These are phyloP conservation scores for Hermetia illucens DNA, from an alignment of 1,140 invertebrate genomes.

Conservation along the genomic window DNA sequence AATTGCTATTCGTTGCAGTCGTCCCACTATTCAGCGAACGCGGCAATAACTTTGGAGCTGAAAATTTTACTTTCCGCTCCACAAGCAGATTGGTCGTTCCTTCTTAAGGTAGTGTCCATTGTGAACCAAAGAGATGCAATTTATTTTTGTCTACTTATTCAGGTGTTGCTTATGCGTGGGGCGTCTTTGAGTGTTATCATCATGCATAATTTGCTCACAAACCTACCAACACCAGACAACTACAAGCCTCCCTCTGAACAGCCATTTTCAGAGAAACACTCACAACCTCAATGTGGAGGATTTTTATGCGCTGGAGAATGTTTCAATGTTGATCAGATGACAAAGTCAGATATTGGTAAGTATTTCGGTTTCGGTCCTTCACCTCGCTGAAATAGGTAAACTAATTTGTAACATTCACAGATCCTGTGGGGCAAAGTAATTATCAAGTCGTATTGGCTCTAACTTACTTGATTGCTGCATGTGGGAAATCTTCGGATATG, in stretches of 20 bases:
- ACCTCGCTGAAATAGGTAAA: slow-evolving; percentile 16
- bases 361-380: background rate
- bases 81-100: slow-evolving; percentile 54
- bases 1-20: too few relatives aligned
- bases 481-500: slow-evolving; percentile 44
- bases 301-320: slow-evolving; percentile 46
- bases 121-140: background rate
- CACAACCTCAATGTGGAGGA: slow-evolving; percentile 36
- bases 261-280: slow-evolving; percentile 18
- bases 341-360: slow-evolving; percentile 17
- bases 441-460: slow-evolving; percentile 38
- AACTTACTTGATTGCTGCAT: slow-evolving; percentile 38
- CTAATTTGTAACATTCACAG: slow-evolving; percentile 9
- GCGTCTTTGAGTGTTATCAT: slow-evolving; percentile 35
- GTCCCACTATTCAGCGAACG: too few relatives aligned
- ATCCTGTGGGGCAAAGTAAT: slow-evolving; percentile 29
- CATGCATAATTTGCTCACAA: slow-evolving; percentile 27
- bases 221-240: slow-evolving; percentile 25
- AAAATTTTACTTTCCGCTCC: slow-evolving; percentile 57
- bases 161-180: slow-evolving; percentile 47
- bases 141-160: slow-evolving; percentile 2
- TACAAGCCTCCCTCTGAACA: slow-evolving; percentile 25
- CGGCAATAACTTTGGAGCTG: slow-evolving; percentile 48
- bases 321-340: slow-evolving; percentile 17
- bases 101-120: slow-evolving; percentile 44